Evolutionary conservation across 1,140 invertebrate genomes (phyloP), one percentile per base, ranked within the genome.

Genomic region (Lerema accius): DNA sequence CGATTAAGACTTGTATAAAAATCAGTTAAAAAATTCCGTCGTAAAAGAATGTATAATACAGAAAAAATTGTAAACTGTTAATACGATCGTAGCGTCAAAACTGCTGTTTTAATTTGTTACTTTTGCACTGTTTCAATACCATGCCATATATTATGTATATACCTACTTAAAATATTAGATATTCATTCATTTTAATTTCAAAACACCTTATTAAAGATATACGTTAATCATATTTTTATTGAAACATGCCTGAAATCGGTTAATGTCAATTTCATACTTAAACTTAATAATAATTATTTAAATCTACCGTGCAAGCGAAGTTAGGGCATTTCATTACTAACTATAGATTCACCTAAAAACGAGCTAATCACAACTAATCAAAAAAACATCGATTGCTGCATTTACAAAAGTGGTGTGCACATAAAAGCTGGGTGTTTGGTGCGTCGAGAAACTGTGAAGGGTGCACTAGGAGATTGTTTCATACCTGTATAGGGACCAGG

Each of bases 401-500:
- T 65, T 48, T 40, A 71, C 69, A 66, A 42, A 67, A 74, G 78
- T 69, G 65, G 68, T 72, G 88, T 89, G 86, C 87, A 85, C 80
- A 74, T 80, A 86, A 77, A 88, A 86, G 84, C 81, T 66, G 71
- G 70, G 85, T 83, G 84, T 82, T 77, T 58, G 53, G 46, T 49
- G 46, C 46, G 32, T 28, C 13, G 46, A 55, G 50, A 80, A 75
- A 76, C 67, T 71, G 64, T 67, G 67, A 75, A 76, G 66, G 66
- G 80, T 84, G 81, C 75, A 76, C 72, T 69, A 81, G 80, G 76
- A 79, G 75, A 65, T 75, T 73, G 71, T 73, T 65, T 86, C 91
- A 90, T 94, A 95, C 93, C 93, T 95, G 92, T 80, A 95, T 94
- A 69, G 94, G 93, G 82, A 95, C 93, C 86, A 95, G 92, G 80